Evolutionary conservation across 2,888 invertebrate species (phyloP).

Genomic region (Lypha dubia): DNA sequence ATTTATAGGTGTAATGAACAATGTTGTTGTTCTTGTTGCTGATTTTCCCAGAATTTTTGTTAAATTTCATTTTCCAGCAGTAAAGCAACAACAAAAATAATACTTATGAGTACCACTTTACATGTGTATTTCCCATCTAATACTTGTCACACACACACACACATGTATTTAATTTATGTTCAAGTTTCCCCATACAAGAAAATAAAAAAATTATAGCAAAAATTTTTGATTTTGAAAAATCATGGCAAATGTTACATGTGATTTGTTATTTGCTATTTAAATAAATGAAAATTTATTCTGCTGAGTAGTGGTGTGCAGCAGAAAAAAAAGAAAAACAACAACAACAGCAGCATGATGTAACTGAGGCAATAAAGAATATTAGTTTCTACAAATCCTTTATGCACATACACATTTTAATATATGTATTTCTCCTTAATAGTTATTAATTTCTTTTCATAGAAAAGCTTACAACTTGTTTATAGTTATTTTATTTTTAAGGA

Average conservation of each 20-base stretch:
- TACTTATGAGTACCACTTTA: constrained; percentile 38
- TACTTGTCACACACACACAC: not conserved
- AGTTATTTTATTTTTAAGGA: not conserved
- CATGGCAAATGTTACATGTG: constrained; percentile 17
- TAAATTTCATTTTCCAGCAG: not conserved
- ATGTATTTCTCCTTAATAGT: constrained; percentile 1
- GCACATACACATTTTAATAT: not conserved
- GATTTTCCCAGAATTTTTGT: constrained; percentile 31
- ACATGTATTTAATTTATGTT: constrained; percentile 16
- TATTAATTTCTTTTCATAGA: constrained; percentile 2
- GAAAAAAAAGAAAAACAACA: too few species aligned
- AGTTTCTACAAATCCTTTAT: constrained; percentile 12
- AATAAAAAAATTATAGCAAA: not conserved
- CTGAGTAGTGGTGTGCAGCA: not conserved
- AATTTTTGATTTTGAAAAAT: constrained; percentile 19
- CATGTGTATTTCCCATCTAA: constrained; percentile 35
- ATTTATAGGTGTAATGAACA: constrained; percentile 29
- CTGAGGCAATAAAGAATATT: not conserved
- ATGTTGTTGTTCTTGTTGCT: constrained; percentile 46
- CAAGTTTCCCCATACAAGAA: constrained; percentile 18
- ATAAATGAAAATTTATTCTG: constrained; percentile 24
- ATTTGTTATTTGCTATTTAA: constrained; percentile 21
- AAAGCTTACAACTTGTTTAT: not conserved
- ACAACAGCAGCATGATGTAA: not conserved
- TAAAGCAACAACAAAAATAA: constrained; percentile 24